Base-by-base conservation (phyloP, 2,797 vertebrate species). In the Enteromius argenteus region DNA sequence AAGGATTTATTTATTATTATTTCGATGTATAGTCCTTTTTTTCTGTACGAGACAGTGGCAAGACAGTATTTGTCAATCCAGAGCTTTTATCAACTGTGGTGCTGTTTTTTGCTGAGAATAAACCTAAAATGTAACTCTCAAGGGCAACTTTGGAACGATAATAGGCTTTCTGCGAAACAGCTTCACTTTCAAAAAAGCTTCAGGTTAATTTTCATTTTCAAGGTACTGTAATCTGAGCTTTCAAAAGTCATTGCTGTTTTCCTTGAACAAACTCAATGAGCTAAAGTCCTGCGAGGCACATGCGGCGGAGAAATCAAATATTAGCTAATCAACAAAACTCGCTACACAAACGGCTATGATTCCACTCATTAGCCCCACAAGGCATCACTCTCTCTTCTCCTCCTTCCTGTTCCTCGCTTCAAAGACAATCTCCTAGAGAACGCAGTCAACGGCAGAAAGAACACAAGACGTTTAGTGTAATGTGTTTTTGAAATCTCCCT, bases 291-390 rank as follows among this genome's bases (percentile, higher is more conserved):
- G 74, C 42, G 68, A 88, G 88, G 76, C 76, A 46, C 53, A 5
- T 4, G 37, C 64, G 51, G 60, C 0, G 17, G 23, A 74, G 77
- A 81, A 86, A 88, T 86, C 84, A 85, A 87, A 88, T 82, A 90
- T 85, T 86, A 79, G 82, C 85, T 66, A 85, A 90, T 86, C 87
- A 85, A 86, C 84, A 42, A 67, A 86, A 86, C 78, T 53, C 53
- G n/a, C 62, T 46, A 68, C 68, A 39, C 53, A 60, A 67, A 32
- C 35, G 3, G 58, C 42, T 79, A 73, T 56, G 37, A 78, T 23
- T 77, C 39, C 76, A 82, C 44, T 84, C 66, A 67, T 79, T 84
- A 82, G 46, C 73, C 81, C 89, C 76, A 81, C 46, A 37, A 82
- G 87, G 75, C 78, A 71, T 75, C 8, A 23, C 23, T 51, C 44